A percentile compares a stretch with the other conserved stretches of the same genome.
These are phyloP conservation scores for honey bee (Apis mellifera) DNA, from an alignment of 1,140 invertebrate genomes.

Conservation along the genomic window Amel_HAv3.1 CM009931.2:436501-437000, in stretches of 20 bases:
- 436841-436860: neutral
- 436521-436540: conserved; percentile 21
- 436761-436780: neutral
- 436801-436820: conserved; percentile 2
- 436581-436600: neutral
- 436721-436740: conserved; percentile 20
- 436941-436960: neutral
- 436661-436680: conserved; percentile 11
- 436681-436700: conserved; percentile 23
- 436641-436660: conserved; percentile 13
- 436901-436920: neutral
- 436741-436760: conserved; percentile 30
- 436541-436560: neutral
- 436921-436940: neutral
- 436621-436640: conserved; percentile 18
- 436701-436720: conserved; percentile 19
- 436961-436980: neutral
- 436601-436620: neutral
- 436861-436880: neutral
- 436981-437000: neutral
- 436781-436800: conserved; percentile 21
- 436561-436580: neutral
- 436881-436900: neutral
- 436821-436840: neutral
- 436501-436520: conserved; percentile 14